Evolutionary conservation across 2,797 vertebrate genomes (phyloP), one percentile per base, ranked within the genome.

Genomic region (Gallirallus australis): DNA sequence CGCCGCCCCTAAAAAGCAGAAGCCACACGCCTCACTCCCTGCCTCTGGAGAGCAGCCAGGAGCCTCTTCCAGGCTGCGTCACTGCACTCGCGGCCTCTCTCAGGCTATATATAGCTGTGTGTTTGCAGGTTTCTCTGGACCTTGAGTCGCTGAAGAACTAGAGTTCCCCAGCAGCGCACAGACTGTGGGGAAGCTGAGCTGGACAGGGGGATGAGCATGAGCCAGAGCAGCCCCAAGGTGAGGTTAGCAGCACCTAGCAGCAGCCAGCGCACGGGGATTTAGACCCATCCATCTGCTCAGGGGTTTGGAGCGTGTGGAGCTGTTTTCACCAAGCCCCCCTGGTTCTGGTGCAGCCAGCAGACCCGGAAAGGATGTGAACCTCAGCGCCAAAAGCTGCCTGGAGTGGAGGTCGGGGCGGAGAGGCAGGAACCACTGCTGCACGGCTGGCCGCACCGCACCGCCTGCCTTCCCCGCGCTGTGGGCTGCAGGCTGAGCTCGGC

Each of bases 111-210:
- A 94, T 95, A 96, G 96, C 60, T 86, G 85, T 5, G 28, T 81
- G 95, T 91, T 87, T 96, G 96, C 96, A 96, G 93, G 89, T 96
- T 95, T 94, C 88, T 89, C 93, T 94, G 95, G 86, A 89, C 79
- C 7, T 82, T 0, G 7, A 93, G 86, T 21, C 81, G 89, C 89
- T 95, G 61, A 89, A 94, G 83, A 86, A 7, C 75, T 12, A 77
- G 59, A 48, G 9, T 78, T 92, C 88, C 64, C 82, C 81, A 82
- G 68, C 87, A 64, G 82, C 0, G 2, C 2, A 13, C 5, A 20
- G 84, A 91, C 78, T 2, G 0, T 21, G 35, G 50, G 50, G 70
- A n/a, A 84, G 47, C 28, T 45, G 54, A 39, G 65, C 56, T 64
- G 76, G 72, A 35, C 1, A 27, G 47, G 30, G 56, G 60, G 17